Percentiles rank a stretch among this genome's conserved stretches.
Conservation (phyloP, 37 sponge, comb jelly and placozoan species). For the Aplysina aerophoba region DNA sequence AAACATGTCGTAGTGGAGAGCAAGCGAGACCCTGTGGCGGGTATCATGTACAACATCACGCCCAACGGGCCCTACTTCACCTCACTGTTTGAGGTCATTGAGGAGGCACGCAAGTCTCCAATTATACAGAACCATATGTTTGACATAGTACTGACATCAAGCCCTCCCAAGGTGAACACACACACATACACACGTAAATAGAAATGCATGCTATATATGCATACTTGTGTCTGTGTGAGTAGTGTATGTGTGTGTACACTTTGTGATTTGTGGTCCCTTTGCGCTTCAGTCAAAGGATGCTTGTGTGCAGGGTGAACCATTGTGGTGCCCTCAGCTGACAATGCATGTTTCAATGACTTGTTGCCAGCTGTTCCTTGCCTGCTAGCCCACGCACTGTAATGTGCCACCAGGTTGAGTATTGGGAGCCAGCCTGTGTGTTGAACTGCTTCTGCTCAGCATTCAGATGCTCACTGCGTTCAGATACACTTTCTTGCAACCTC, state of each 20-base stretch:
- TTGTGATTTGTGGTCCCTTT: not conserved
- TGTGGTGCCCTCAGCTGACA: no score
- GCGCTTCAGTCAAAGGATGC: not conserved
- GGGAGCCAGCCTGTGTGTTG: no score
- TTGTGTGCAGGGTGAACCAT: not conserved
- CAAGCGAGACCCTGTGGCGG: conserved; percentile 62
- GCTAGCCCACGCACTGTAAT: no score
- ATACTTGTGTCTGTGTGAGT: not conserved
- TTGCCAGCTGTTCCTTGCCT: no score
- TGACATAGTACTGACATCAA: conserved; percentile 50
- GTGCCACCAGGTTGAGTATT: no score
- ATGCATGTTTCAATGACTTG: no score
- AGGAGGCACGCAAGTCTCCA: conserved; percentile 58
- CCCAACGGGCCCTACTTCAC: conserved; percentile 73
- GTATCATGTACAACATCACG: conserved; percentile 75
- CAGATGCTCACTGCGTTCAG: no score
- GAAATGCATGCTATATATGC: not conserved
- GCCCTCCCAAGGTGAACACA: conserved; percentile 78
- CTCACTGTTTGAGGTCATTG: conserved; percentile 67
- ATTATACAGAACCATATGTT: conserved; percentile 81
- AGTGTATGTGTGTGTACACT: not conserved
- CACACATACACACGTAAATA: no score
- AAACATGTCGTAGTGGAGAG: conserved; percentile 82
- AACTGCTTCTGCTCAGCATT: no score
- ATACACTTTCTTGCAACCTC: no score